Percentiles rank a stretch among this genome's conserved stretches.
Evolutionary conservation across 2,797 vertebrate species (phyloP).

Genomic region (Xenops minutus): DNA sequence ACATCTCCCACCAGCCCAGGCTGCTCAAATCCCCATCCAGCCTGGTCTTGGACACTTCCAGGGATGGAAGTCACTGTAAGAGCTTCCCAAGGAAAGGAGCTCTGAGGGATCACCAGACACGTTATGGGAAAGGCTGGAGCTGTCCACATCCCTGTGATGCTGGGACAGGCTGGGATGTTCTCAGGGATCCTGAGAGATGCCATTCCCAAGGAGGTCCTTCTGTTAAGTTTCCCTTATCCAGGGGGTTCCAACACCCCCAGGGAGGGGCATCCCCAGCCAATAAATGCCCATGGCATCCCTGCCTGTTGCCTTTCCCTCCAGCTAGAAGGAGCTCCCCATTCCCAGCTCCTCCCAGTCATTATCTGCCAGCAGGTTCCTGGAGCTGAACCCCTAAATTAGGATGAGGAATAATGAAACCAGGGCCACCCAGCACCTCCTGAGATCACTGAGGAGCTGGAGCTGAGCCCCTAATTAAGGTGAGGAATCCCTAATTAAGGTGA

Average conservation of each 20-base stretch:
- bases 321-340: background rate
- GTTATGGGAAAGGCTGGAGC: background rate
- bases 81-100: background rate
- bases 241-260: background rate
- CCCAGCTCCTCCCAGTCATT: background rate
- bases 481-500: too few species aligned
- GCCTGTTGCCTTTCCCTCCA: background rate
- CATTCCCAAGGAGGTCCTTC: background rate
- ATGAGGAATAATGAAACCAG: background rate
- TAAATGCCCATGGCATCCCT: background rate
- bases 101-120: background rate
- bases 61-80: background rate
- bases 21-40: fast-evolving
- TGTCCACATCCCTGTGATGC: background rate
- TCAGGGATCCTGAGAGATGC: background rate
- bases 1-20: background rate
- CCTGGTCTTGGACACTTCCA: background rate
- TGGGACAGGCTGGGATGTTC: background rate
- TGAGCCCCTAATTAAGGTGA: too few species aligned
- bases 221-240: background rate
- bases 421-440: background rate
- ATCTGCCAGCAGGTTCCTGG: background rate
- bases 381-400: background rate
- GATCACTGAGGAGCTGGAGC: background rate
- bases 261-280: background rate